Evolutionary conservation across 2,888 invertebrate species (phyloP).

Genomic region (Liodrosophila aerea): DNA sequence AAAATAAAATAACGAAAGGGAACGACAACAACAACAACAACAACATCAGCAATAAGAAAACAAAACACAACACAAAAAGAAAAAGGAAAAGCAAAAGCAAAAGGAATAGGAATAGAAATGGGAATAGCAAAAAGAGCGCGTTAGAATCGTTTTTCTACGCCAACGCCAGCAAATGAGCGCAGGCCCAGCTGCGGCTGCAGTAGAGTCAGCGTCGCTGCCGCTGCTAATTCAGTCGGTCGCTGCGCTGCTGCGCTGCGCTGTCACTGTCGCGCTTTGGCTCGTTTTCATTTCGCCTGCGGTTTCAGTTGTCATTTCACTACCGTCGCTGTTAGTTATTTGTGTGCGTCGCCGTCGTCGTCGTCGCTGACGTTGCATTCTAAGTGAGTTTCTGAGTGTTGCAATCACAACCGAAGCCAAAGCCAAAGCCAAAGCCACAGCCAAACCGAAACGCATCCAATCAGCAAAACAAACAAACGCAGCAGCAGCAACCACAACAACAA

Average conservation of each 20-base stretch:
- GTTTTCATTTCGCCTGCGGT: conserved; percentile 73
- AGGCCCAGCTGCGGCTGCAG: conserved; percentile 37
- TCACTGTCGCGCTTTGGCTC: conserved; percentile 57
- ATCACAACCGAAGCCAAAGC: no score
- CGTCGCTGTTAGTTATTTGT: conserved; percentile 75
- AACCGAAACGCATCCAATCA: conserved; percentile 23
- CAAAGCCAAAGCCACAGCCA: no score
- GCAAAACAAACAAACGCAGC: conserved; percentile 32
- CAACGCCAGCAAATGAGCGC: conserved; percentile 39
- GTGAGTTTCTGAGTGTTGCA: conserved; percentile 53
- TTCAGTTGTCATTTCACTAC: conserved; percentile 77
- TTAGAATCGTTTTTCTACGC: conserved; percentile 45
- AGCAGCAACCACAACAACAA: conserved; percentile 8
- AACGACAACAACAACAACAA: conserved; percentile 16
- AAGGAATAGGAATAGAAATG: conserved; percentile 4
- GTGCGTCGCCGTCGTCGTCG: conserved; percentile 64
- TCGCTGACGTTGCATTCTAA: conserved; percentile 66
- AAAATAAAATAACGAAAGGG: conserved; percentile 41
- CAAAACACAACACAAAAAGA: conserved; percentile 13
- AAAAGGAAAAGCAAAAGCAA: conserved; percentile 10
- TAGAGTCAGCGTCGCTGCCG: conserved; percentile 25
- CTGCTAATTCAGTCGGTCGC: no score
- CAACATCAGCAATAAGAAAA: not conserved
- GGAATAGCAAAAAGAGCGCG: conserved; percentile 4
- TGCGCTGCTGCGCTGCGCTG: conserved; percentile 11